These are phyloP conservation scores for Ornithoptera alexandrae DNA, from an alignment of 2,888 invertebrate genomes.

Conservation along the genomic window DNA sequence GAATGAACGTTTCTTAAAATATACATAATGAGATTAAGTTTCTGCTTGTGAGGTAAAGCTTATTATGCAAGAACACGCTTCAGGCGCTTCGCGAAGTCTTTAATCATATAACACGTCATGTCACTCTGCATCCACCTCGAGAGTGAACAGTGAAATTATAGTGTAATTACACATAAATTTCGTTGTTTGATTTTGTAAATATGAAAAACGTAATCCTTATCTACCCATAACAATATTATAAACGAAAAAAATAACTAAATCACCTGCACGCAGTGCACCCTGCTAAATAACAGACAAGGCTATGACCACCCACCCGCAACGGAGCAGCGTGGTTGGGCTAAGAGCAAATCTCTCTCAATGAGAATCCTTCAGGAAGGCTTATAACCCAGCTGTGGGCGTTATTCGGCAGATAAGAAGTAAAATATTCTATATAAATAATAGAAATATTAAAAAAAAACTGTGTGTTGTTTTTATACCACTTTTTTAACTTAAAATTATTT, in stretches of 20 bases:
- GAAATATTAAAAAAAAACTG: no score
- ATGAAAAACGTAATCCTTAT: background rate
- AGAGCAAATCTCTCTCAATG: no score
- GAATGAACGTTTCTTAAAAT: slow-evolving; percentile 4
- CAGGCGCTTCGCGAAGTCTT: slow-evolving; percentile 14
- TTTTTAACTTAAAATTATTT: no score
- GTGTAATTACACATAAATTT: background rate
- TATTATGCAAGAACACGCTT: slow-evolving; percentile 20
- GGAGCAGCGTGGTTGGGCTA: no score
- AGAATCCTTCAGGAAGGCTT: no score
- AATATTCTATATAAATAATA: no score
- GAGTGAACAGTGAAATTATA: background rate
- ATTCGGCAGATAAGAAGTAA: no score
- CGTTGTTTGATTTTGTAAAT: background rate
- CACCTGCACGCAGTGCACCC: no score
- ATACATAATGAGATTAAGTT: slow-evolving; percentile 7
- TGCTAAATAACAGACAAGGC: no score
- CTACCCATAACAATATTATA: background rate
- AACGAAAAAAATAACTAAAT: background rate
- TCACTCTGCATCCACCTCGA: slow-evolving; percentile 3
- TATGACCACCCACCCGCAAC: no score
- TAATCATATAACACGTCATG: slow-evolving; percentile 23
- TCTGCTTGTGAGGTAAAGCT: slow-evolving; percentile 9
- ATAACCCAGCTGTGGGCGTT: no score
- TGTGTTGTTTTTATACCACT: no score